Base-by-base conservation (phyloP, 2,797 vertebrate species). In the Paramormyrops hopkinsi region DNA sequence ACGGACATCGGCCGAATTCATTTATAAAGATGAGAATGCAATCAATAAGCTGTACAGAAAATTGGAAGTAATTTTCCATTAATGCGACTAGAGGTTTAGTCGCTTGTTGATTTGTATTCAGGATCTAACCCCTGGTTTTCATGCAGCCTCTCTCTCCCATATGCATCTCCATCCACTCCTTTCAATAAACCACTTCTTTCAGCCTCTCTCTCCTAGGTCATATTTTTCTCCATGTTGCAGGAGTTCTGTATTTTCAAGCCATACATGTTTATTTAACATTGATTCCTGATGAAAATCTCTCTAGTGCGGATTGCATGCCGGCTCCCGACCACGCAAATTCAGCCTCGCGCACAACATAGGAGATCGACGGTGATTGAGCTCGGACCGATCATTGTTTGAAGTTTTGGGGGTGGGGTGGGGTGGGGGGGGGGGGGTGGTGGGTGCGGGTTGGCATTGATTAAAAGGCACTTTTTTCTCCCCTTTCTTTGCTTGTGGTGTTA, bases 31-130 rank as follows among this genome's bases (percentile, higher is more conserved):
- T 94, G 95, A 96, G 95, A 96, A 95, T 94, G 94, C 95, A 95
- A 96, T 96, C 95, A 95, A 95, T 96, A 95, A 93, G 94, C 94
- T 92, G 94, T 93, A 93, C 91, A 65, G 93, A 95, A 95, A 95
- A 95, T 95, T 95, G 95, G 94, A 95, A 95, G 95, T 96, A 93
- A 95, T 96, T 96, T 96, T 96, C 76, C 95, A 95, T 96, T 96
- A 95, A 94, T 93, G 94, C 92, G 91, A 92, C 92, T 91, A 93
- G 95, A 94, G 94, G 93, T 91, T 65, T 59, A 92, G 92, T 93
- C 93, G 93, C 91, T 91, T 92, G 88, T 91, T 92, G 92, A 95
- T 96, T 96, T 96, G 95, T 96, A 95, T 96, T 95, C 95, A 41
- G 92, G 90, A 91, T 93, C 89, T 91, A 92, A 93, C 93, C 92